Base-by-base conservation (phyloP, 1,140 invertebrate genomes). In the Hormaphis cornu region DNA sequence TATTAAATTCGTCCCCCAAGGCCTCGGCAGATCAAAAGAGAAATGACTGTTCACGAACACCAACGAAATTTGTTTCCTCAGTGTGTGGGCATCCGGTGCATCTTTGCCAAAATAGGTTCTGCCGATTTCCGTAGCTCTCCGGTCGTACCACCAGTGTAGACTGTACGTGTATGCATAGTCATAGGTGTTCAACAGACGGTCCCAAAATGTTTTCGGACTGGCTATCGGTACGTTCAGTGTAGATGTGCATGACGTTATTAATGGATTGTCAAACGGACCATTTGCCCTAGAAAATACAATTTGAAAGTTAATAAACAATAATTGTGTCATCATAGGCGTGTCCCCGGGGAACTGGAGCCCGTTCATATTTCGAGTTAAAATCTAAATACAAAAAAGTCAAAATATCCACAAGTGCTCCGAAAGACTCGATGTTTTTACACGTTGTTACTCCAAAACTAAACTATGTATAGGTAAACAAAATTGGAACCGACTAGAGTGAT, bases 1-100 rank as follows among this genome's bases (percentile, higher is more conserved):
- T 4, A 85, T 74, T 1, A 82, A 71, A 40, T 79, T 80, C 0
- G 83, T 80, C 10, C 79, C 76, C 10, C 74, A 74, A 0, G 82
- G 80, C 44, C 77, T 77, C 0, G 82, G 75, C 4, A 78, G 76
- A 63, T 80, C 80, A 4, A 84, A 53, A 3, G 79, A 73, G 58
- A 81, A 80, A 77, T 86, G 82, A 18, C 79, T 79, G 75, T 86
- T 86, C 0, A 80, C 75, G 14, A 86, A 74, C 18, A 85, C 70
- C 35, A 86, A 72, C 30, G 81, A 80, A 70, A 42, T 72, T 40
- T 80, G 81, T 44, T 73, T 77, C 48, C 81, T 76, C 10, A 72
- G 46, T 1, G 72, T 33, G 2, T 80, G 78, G 20, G 87, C 74
- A 5, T 82, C 79, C 4, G 86, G 85, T 18, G 85, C 74, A 69